Conservation (phyloP, 2,113 vertebrate genomes). For the Oncorhynchus kisutch region DNA sequence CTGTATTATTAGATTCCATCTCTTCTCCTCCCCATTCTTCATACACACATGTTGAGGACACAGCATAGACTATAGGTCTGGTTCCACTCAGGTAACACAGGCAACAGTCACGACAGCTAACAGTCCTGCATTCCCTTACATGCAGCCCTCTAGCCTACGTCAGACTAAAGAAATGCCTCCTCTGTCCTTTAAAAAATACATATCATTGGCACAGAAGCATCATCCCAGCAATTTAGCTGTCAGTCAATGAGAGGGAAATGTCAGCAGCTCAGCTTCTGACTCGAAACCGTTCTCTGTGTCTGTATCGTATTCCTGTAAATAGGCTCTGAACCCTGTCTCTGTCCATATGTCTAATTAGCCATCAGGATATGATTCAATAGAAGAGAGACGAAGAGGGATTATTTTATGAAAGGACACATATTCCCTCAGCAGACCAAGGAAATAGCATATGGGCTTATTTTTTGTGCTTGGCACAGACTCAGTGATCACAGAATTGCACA, state of each 20-base stretch:
- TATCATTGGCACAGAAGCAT: background rate
- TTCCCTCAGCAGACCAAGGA: background rate
- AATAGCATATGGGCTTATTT: background rate
- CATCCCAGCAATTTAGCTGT: background rate
- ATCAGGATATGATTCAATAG: background rate
- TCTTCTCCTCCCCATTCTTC: background rate
- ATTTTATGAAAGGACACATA: background rate
- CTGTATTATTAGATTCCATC: background rate
- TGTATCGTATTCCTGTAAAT: background rate
- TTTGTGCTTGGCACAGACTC: background rate
- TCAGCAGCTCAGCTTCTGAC: background rate
- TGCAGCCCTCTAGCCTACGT: background rate
- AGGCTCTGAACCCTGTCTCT: background rate
- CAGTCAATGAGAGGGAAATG: background rate
- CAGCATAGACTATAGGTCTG: background rate
- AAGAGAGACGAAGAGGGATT: background rate
- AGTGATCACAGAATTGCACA: conserved; percentile 4
- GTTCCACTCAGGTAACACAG: background rate
- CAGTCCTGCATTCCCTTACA: background rate
- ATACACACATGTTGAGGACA: background rate
- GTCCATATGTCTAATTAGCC: conserved; percentile 8
- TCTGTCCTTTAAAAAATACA: background rate
- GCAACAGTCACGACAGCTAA: background rate
- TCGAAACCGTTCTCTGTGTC: background rate
- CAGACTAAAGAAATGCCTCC: background rate